phyloP scores from a whole-genome alignment of 2,797 vertebrate species.

The Fratercula arctica region DNA sequence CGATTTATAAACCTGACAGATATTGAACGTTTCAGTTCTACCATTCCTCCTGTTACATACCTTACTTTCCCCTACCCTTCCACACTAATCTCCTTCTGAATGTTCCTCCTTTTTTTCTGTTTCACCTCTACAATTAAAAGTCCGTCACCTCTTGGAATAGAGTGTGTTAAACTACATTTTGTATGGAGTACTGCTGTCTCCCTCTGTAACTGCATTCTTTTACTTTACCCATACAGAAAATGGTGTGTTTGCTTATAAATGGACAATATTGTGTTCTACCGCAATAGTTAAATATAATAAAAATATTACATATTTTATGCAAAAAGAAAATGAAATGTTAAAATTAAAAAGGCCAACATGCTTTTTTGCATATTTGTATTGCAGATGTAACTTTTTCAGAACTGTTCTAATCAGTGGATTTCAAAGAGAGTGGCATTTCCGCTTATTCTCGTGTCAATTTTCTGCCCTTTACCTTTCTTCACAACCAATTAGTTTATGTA shows the following conservation, averaged over 20 bases:
- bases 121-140: neutral
- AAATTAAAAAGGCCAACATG: neutral
- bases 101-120: neutral
- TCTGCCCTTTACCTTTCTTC: neutral
- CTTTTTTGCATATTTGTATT: neutral
- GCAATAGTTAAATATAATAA: neutral
- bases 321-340: neutral
- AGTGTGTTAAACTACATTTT: neutral
- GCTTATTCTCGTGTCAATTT: neutral
- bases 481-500: neutral
- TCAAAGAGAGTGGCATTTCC: neutral
- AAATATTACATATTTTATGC: neutral
- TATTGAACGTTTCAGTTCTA: neutral
- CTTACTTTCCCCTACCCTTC: neutral
- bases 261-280: neutral
- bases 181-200: neutral
- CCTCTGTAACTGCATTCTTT: neutral
- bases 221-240: neutral
- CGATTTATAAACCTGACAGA: neutral
- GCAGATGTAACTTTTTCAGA: neutral
- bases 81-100: neutral
- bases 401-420: neutral
- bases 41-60: neutral
- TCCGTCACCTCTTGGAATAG: neutral
- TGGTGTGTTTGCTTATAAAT: neutral